Percentiles rank a stretch among this genome's conserved stretches.
phyloP scores from a whole-genome alignment of 2,888 invertebrate species.

The Drosophila aldrichi region DNA sequence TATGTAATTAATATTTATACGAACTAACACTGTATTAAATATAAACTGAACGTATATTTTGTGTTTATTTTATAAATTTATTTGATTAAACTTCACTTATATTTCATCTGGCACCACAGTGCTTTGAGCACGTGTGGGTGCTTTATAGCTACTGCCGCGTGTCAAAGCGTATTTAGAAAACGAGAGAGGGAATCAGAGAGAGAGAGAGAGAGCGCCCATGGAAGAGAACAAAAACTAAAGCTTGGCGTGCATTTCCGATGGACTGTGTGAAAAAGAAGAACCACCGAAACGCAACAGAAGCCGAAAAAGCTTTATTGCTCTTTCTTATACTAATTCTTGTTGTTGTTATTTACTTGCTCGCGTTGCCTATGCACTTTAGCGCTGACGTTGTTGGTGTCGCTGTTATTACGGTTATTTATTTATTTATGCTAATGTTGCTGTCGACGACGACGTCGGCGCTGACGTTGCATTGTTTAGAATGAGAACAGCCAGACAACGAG shows the following conservation, averaged over 20 bases:
- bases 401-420: constrained; percentile 75
- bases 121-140: constrained; percentile 33
- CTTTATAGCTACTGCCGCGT: constrained; percentile 34
- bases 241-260: constrained; percentile 49
- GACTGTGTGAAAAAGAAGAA: constrained; percentile 25
- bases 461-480: constrained; percentile 75
- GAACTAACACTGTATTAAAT: not conserved
- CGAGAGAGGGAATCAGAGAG: constrained; percentile 1
- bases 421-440: constrained; percentile 75
- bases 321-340: constrained; percentile 32
- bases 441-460: constrained; percentile 46
- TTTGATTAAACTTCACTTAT: not conserved
- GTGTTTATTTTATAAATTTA: not conserved
- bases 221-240: constrained; percentile 52
- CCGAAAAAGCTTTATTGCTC: constrained; percentile 61
- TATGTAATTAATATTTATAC: not conserved
- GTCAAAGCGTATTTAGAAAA: constrained; percentile 4
- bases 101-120: constrained; percentile 40
- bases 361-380: constrained; percentile 56
- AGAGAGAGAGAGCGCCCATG: constrained; percentile 3
- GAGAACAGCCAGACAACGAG: constrained; percentile 61
- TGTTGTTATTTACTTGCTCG: constrained; percentile 57
- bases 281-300: constrained; percentile 41
- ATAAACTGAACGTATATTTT: not conserved
- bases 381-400: constrained; percentile 36